Conservation (phyloP, 2,888 invertebrate species). For the Actias luna region DNA sequence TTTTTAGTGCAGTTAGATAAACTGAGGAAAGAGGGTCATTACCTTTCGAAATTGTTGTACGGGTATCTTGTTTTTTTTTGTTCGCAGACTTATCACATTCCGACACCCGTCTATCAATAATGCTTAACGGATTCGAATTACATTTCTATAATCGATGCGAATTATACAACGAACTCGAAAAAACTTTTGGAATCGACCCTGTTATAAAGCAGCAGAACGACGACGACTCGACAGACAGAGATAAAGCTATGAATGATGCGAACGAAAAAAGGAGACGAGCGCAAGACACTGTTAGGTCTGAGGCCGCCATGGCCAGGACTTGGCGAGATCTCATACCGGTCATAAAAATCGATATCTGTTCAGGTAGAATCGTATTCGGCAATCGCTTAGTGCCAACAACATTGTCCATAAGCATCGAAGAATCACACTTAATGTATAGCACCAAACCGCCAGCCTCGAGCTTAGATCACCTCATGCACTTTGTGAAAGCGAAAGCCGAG, state of each 20-base stretch:
- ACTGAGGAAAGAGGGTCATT: neutral
- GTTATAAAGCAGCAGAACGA: conserved; percentile 86
- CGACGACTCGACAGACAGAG: conserved; percentile 77
- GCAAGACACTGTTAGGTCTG: conserved; percentile 83
- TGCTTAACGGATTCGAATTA: conserved; percentile 96
- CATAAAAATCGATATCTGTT: conserved; percentile 96
- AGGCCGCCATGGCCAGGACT: conserved; percentile 92
- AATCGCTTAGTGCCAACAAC: conserved; percentile 97
- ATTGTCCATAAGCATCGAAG: conserved; percentile 94
- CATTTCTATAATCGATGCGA: conserved; percentile 97
- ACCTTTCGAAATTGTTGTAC: neutral
- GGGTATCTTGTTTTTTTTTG: conserved; percentile 16
- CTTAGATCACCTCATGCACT: conserved; percentile 97
- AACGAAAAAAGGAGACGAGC: conserved; percentile 81
- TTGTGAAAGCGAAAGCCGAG: conserved; percentile 96
- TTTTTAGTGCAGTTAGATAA: neutral
- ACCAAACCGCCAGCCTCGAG: conserved; percentile 97
- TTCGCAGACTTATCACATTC: conserved; percentile 95
- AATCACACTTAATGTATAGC: conserved; percentile 96
- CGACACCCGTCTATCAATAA: conserved; percentile 94
- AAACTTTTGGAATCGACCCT: conserved; percentile 91
- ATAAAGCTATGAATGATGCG: conserved; percentile 84
- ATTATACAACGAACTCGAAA: conserved; percentile 92
- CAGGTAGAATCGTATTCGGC: conserved; percentile 96
- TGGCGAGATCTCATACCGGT: conserved; percentile 98